These are phyloP conservation scores for Uria aalge DNA, from an alignment of 2,113 vertebrate species.

Conservation along the genomic window DNA sequence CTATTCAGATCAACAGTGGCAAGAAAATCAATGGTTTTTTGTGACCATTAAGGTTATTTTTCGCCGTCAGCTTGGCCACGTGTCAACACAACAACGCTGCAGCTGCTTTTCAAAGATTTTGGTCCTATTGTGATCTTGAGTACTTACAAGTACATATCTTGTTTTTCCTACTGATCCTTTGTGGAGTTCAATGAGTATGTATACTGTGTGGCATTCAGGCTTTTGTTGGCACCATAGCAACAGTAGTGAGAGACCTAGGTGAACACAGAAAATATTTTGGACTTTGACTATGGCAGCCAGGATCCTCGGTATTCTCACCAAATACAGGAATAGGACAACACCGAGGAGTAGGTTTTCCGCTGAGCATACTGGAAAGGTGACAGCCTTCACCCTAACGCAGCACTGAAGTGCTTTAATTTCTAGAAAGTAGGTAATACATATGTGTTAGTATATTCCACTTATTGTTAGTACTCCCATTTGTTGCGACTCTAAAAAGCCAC, in stretches of 20 bases:
- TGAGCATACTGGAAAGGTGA: not conserved
- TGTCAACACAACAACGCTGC: not conserved
- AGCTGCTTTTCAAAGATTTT: not conserved
- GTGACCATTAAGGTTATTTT: slow-evolving; percentile 32
- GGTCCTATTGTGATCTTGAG: slow-evolving; percentile 3
- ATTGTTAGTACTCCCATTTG: not conserved
- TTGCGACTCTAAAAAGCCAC: not conserved
- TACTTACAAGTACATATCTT: slow-evolving; percentile 20
- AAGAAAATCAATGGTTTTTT: slow-evolving; percentile 16
- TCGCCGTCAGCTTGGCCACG: not conserved
- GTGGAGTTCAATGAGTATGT: slow-evolving; percentile 6
- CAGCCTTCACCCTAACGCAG: not conserved
- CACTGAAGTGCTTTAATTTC: not conserved
- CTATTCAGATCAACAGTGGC: not conserved
- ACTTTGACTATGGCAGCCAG: not conserved
- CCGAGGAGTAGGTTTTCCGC: not conserved
- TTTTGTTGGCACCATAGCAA: slow-evolving; percentile 32
- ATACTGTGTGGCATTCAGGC: not conserved
- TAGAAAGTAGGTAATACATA: not conserved
- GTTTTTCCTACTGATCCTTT: slow-evolving; percentile 39
- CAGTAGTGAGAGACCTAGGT: not conserved
- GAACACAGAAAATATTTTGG: not conserved
- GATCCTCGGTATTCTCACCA: not conserved
- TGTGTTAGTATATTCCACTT: not conserved
- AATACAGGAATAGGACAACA: not conserved